Evolutionary conservation across 2,888 invertebrate genomes (phyloP).

Genomic region (Diaprepes abbreviatus): DNA sequence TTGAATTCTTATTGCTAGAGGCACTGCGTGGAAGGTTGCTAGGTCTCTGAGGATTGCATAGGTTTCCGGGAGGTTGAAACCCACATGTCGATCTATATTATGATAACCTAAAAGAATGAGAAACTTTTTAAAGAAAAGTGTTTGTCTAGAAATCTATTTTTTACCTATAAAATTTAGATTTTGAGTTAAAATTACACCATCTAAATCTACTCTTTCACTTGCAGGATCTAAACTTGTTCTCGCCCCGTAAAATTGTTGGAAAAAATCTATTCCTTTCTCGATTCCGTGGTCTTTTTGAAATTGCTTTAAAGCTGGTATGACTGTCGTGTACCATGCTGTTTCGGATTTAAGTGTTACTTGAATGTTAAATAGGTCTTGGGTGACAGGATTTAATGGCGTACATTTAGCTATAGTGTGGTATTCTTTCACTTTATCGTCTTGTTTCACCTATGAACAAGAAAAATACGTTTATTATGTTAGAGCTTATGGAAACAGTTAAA

Average conservation of each 20-base stretch:
- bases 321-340: conserved; percentile 68
- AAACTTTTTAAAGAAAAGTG: neutral
- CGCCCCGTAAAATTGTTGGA: conserved; percentile 58
- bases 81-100: conserved; percentile 26
- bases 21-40: conserved; percentile 42
- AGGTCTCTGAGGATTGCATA: conserved; percentile 36
- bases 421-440: conserved; percentile 22
- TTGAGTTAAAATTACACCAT: conserved; percentile 70
- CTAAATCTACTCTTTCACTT: conserved; percentile 64
- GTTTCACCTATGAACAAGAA: conserved; percentile 24
- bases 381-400: conserved; percentile 30
- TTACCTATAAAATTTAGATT: conserved; percentile 66
- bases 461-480: too few species aligned
- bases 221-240: conserved; percentile 52
- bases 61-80: conserved; percentile 21
- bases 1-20: conserved; percentile 38
- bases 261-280: conserved; percentile 63
- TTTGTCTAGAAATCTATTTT: neutral
- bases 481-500: too few species aligned
- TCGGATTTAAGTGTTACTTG: conserved; percentile 70
- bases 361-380: conserved; percentile 68
- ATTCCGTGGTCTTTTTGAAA: conserved; percentile 67
- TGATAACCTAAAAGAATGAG: conserved; percentile 27
- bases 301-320: conserved; percentile 67
- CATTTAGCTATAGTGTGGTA: conserved; percentile 46